Base-by-base conservation (phyloP, 1,140 invertebrate genomes). In the Brachionus calyciflorus region DNA sequence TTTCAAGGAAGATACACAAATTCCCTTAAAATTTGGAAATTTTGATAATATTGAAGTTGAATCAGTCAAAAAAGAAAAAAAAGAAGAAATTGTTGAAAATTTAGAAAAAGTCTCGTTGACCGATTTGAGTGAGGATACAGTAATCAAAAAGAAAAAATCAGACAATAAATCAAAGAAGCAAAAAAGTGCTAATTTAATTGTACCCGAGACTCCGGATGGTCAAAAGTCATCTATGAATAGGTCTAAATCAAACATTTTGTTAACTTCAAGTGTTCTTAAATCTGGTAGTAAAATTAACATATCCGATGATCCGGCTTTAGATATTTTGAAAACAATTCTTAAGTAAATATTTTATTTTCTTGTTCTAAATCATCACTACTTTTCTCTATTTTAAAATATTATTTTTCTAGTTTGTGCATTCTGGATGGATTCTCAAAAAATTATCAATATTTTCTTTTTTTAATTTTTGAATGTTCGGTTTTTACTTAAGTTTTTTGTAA, bases 1-100 rank as follows among this genome's bases (percentile, higher is more conserved):
- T 79, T 24, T 65, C 3, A 81, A 80, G 69, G 79, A 81, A 49
- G 73, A 78, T 9, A 46, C 77, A 9, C 19, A 78, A n/a, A 55
- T 80, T 53, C 81, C 80, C 2, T n/a, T 76, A 2, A 49, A 28
- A 33, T 49, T 24, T 33, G 19, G 5, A 46, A 68, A 68, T 26
- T 9, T 46, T 12, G 40, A 44, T 10, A 65, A 40, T 19, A 4
- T 26, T 33, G 28, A 60, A 60, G 19, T 4, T 40, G 55, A 60
- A 17, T 17, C 28, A 60, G 37, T 33, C 19, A 17, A 37, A 19
- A n/a, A 60, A 1, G 30, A 60, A 17, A 17, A 17, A 7, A 30
- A 60, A 37, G 37, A 33, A n/a, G 30, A 60, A 60, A 60, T 37
- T 37, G 37, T 1, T 37, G 55, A 60, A 17, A 60, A 17, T 60